These are phyloP conservation scores for Brachyptera risi DNA, from an alignment of 2,888 invertebrate species.

Conservation along the genomic window DNA sequence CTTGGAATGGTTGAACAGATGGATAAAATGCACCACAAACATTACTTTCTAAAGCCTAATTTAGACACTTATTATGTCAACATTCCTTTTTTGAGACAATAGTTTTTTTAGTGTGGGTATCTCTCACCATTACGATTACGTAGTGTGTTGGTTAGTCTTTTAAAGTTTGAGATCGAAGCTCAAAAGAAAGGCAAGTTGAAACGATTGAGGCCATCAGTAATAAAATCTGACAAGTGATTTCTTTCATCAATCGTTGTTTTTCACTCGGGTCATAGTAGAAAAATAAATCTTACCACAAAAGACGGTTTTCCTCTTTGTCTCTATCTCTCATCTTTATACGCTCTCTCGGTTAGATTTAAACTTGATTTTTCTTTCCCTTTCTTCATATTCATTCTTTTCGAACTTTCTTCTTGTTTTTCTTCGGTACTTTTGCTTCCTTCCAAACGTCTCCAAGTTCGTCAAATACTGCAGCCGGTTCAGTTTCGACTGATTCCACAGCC, in stretches of 20 bases:
- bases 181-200: conserved; percentile 21
- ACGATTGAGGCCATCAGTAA: conserved; percentile 14
- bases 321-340: conserved; percentile 15
- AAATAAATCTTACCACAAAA: conserved; percentile 30
- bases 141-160: conserved; percentile 7
- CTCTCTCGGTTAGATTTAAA: conserved; percentile 38
- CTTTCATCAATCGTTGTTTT: conserved; percentile 14
- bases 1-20: conserved; percentile 22
- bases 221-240: neutral
- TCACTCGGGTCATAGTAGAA: conserved; percentile 25
- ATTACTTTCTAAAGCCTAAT: neutral
- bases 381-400: conserved; percentile 61
- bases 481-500: conserved; percentile 25
- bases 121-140: too few relatives aligned
- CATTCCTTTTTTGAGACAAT: too few relatives aligned
- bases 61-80: conserved; percentile 3
- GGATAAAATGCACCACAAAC: conserved; percentile 16
- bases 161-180: conserved; percentile 18
- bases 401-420: conserved; percentile 73
- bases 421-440: conserved; percentile 69
- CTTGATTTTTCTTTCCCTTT: too few relatives aligned
- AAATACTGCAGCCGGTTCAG: conserved; percentile 47
- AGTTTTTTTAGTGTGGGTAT: too few relatives aligned
- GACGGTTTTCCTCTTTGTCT: conserved; percentile 22
- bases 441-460: conserved; percentile 64